These are phyloP conservation scores for Poeciliopsis occidentalis DNA, from an alignment of 2,113 vertebrate genomes.

Conservation along the genomic window DNA sequence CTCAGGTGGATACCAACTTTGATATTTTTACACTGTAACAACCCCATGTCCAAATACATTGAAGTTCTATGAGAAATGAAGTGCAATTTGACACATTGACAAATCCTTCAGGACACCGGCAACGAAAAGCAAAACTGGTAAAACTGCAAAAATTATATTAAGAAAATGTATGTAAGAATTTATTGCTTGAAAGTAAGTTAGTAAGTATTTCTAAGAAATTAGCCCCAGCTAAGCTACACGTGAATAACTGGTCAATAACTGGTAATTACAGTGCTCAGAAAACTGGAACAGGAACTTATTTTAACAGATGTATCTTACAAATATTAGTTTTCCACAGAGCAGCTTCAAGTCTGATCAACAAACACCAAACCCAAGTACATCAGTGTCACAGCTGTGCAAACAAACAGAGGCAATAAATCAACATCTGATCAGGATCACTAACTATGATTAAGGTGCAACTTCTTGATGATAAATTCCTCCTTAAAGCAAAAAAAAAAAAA, in stretches of 20 bases:
- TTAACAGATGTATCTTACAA: neutral
- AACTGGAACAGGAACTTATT: neutral
- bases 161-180: too few relatives aligned
- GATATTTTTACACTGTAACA: too few relatives aligned
- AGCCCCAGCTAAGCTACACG: too few relatives aligned
- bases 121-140: neutral
- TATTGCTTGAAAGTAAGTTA: too few relatives aligned
- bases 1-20: too few relatives aligned
- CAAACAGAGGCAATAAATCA: conserved; percentile 29
- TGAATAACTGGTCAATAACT: too few relatives aligned
- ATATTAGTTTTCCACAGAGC: neutral
- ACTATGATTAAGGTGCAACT: neutral
- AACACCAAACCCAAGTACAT: conserved; percentile 30
- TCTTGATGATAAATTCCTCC: neutral
- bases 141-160: neutral
- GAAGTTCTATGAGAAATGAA: neutral
- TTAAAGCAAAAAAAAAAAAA: neutral
- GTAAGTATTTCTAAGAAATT: too few relatives aligned
- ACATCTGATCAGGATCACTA: neutral
- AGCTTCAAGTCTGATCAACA: conserved; percentile 3
- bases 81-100: neutral
- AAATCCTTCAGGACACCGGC: neutral
- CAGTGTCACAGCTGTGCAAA: conserved; percentile 53
- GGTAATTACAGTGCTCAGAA: too few relatives aligned
- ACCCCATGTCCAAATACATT: neutral